Evolutionary conservation across 2,888 invertebrate species (phyloP).

Genomic region (Rhagophthalmus giganteus): DNA sequence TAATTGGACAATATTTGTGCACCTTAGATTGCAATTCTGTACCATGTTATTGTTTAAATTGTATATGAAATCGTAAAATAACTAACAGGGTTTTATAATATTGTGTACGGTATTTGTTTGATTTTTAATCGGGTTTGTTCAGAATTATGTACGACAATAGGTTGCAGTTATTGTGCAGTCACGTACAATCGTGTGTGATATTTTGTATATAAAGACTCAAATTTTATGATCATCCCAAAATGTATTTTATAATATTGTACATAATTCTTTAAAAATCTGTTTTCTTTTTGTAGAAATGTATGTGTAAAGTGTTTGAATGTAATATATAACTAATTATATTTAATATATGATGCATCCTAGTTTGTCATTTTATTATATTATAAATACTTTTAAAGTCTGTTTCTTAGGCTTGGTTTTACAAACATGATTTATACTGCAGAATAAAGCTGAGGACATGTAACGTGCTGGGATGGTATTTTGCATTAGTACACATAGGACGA

Average conservation of each 20-base stretch:
- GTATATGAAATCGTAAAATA: conserved; percentile 36
- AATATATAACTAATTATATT: conserved; percentile 50
- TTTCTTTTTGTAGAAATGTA: conserved; percentile 48
- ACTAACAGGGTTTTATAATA: conserved; percentile 41
- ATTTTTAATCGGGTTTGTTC: conserved; percentile 37
- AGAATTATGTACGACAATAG: conserved; percentile 37
- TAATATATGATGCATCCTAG: conserved; percentile 43
- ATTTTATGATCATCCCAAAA: conserved; percentile 37
- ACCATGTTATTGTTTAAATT: conserved; percentile 29
- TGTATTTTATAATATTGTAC: conserved; percentile 45
- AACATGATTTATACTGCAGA: too few species aligned
- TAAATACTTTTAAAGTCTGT: too few species aligned
- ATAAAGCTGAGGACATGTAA: too few species aligned
- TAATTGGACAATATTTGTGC: conserved; percentile 21
- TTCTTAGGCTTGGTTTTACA: too few species aligned
- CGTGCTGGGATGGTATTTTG: neutral
- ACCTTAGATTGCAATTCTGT: conserved; percentile 17
- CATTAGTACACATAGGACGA: neutral
- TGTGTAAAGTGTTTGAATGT: conserved; percentile 54
- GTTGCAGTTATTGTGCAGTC: conserved; percentile 31
- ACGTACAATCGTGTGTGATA: conserved; percentile 35
- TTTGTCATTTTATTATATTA: neutral
- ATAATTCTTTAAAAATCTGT: conserved; percentile 41
- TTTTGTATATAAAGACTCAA: conserved; percentile 37
- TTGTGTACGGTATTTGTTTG: conserved; percentile 35